Evolutionary conservation across 2,888 invertebrate species (phyloP).

Genomic region (Notodonta dromedarius): DNA sequence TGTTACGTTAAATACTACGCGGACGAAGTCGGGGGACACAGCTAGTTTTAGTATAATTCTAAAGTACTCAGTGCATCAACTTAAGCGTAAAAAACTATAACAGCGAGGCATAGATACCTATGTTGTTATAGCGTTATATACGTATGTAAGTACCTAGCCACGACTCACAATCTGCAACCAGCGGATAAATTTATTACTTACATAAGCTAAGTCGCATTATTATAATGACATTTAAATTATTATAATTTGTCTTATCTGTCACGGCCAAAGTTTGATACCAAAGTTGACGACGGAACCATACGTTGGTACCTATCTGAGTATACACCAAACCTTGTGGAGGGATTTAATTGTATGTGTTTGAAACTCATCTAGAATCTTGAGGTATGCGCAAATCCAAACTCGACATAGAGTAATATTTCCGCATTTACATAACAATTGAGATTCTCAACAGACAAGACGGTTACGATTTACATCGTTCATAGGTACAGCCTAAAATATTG

Average conservation of each 20-base stretch:
- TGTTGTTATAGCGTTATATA: no score
- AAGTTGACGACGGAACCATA: slow-evolving; percentile 3
- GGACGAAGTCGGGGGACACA: no score
- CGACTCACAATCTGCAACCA: no score
- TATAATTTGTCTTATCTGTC: not conserved
- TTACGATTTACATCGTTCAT: slow-evolving; percentile 11
- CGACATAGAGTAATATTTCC: not conserved
- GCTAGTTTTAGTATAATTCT: no score
- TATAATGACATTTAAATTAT: no score
- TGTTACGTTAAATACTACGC: no score
- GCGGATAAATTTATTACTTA: no score
- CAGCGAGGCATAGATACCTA: no score
- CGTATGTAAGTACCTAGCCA: no score
- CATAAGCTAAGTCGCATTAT: no score
- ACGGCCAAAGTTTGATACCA: slow-evolving; percentile 7
- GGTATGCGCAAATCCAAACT: not conserved
- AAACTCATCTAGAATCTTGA: not conserved
- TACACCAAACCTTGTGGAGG: not conserved
- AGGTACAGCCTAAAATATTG: slow-evolving; percentile 17
- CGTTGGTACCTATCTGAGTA: not conserved
- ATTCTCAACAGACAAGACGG: not conserved
- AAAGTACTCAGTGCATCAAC: no score
- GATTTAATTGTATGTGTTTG: not conserved
- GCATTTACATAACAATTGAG: slow-evolving; percentile 2
- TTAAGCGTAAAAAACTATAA: no score